Evolutionary conservation across 2,888 invertebrate genomes (phyloP), one percentile per base, ranked within the genome.

Genomic region (Choristoneura rosaceana): DNA sequence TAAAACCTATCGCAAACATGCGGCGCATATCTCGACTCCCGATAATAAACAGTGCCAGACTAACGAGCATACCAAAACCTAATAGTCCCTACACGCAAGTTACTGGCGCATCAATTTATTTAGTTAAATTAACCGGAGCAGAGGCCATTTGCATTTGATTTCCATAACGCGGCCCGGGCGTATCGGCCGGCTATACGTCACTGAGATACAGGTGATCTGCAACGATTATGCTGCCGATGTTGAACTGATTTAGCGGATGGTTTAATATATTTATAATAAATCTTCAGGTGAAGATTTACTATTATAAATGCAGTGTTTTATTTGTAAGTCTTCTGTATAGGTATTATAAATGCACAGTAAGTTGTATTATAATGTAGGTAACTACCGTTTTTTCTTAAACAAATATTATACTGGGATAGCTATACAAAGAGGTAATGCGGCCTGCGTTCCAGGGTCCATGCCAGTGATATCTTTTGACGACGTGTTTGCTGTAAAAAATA

Each of bases 71-170:
- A 88, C 90, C 87, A 87, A 89, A 86, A 87, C 84, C 80, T 82
- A 85, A 83, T 83, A 82, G 80, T 80, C 78, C 74, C 79, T 81
- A 87, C 89, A 86, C 84, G 88, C 84, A 82, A 81, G 83, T 83
- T 85, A 82, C 82, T 79, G 74, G 76, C 76, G 84, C 87, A 88
- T 88, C 90, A 86, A 92, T 93, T 90, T 92, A 93, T 93, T 94
- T 91, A 88, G 90, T 90, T 92, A 91, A 92, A 92, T 93, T 92
- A 93, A 92, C 90, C 86, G 87, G 84, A 84, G 87, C 86, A 84
- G 85, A 86, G 85, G 84, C 85, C 88, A 94, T 94, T 94, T 93
- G 93, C 94, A 94, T 94, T 88, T 87, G 85, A 93, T 94, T 92
- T 93, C 92, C 93, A 94, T 94, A 93, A 89, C 88, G 88, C 83